Evolutionary conservation across 2,113 vertebrate genomes (phyloP).

Genomic region (Nicator chloris): DNA sequence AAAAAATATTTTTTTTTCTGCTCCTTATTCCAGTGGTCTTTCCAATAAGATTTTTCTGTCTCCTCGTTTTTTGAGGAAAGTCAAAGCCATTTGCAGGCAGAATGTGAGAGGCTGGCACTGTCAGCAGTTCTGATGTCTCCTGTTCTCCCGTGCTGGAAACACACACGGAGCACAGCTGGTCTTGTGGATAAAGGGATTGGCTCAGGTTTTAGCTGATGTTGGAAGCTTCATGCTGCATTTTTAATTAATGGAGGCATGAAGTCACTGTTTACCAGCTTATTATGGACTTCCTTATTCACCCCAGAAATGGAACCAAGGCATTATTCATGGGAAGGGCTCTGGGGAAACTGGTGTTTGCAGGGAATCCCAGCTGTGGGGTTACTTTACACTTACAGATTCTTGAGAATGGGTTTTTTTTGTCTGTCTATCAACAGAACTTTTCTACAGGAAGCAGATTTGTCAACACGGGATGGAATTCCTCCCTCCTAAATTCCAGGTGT

Average conservation of each 20-base stretch:
- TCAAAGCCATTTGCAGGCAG: accelerated
- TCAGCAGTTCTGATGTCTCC: background rate
- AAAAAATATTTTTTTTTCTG: background rate
- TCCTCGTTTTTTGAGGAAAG: background rate
- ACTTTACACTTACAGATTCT: too few species aligned
- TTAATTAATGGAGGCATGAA: conserved; percentile 11
- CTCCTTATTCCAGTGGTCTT: background rate
- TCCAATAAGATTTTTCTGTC: background rate
- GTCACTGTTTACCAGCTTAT: conserved; percentile 42
- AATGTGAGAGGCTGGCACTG: background rate
- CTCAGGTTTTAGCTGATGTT: background rate
- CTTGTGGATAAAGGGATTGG: background rate
- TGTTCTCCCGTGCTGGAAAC: background rate
- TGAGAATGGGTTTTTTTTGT: background rate
- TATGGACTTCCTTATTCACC: background rate
- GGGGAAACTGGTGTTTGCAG: background rate
- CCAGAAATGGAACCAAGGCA: background rate
- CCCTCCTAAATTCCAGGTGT: too few species aligned
- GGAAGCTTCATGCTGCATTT: background rate
- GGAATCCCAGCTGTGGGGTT: background rate
- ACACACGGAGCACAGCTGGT: accelerated
- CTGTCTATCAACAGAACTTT: background rate
- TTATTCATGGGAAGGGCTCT: background rate
- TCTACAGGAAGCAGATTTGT: background rate
- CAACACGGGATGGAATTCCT: background rate